phyloP scores from a whole-genome alignment of 1,140 invertebrate species.

The Luehdorfia chinensis region DNA sequence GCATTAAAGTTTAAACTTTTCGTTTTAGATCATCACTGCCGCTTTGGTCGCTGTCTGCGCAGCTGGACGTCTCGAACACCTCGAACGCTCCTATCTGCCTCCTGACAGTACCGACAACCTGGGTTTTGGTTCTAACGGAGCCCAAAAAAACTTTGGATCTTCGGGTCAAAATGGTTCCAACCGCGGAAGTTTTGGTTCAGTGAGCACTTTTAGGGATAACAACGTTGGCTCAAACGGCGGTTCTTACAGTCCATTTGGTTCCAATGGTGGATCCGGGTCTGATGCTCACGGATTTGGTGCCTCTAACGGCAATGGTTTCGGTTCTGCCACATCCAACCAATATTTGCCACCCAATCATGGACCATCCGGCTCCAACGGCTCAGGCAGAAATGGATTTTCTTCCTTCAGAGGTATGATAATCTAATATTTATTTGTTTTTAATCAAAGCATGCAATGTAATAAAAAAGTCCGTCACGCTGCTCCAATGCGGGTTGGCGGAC shows the following conservation, averaged over 20 bases:
- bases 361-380: slow-evolving; percentile 34
- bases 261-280: slow-evolving; percentile 18
- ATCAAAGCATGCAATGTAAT: too few species aligned
- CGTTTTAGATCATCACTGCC: slow-evolving; percentile 50
- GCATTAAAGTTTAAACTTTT: too few species aligned
- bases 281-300: slow-evolving; percentile 24
- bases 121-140: slow-evolving; percentile 11
- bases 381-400: slow-evolving; percentile 20
- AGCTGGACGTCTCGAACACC: slow-evolving; percentile 55
- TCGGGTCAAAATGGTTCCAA: slow-evolving; percentile 19
- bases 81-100: slow-evolving; percentile 58
- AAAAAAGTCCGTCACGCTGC: too few species aligned
- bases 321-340: slow-evolving; percentile 48
- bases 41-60: slow-evolving; percentile 48
- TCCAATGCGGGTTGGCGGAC: too few species aligned
- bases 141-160: slow-evolving; percentile 18
- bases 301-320: slow-evolving; percentile 27
- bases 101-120: slow-evolving; percentile 30
- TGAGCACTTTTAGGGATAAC: slow-evolving; percentile 14
- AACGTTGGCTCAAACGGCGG: slow-evolving; percentile 21
- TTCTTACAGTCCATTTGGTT: slow-evolving; percentile 18
- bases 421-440: too few species aligned
- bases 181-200: slow-evolving; percentile 3
- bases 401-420: slow-evolving; percentile 28
- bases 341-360: slow-evolving; percentile 59